phyloP scores from a whole-genome alignment of 2,113 vertebrate genomes.

The Microcebus ravelobensis region DNA sequence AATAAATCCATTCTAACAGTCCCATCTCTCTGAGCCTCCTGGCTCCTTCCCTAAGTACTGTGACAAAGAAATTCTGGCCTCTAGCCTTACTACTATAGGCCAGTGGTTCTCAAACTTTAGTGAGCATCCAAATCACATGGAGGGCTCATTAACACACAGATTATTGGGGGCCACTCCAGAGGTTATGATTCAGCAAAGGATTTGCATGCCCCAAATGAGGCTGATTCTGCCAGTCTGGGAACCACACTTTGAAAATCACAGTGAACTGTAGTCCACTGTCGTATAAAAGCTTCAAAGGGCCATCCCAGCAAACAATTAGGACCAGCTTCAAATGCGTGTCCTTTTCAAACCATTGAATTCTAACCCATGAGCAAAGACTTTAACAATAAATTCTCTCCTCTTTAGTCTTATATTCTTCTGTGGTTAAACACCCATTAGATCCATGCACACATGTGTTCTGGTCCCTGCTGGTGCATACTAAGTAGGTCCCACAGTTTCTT shows the following conservation, averaged over 20 bases:
- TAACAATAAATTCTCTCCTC: background rate
- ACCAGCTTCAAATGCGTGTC: background rate
- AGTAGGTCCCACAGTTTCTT: background rate
- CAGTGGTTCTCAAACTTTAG: background rate
- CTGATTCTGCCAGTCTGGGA: background rate
- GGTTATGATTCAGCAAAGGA: background rate
- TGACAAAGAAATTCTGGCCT: background rate
- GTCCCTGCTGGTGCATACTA: background rate
- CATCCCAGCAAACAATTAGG: background rate
- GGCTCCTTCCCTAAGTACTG: background rate
- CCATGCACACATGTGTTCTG: background rate
- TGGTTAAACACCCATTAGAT: background rate
- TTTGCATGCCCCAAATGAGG: background rate
- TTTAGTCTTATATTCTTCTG: background rate
- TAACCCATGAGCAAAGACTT: background rate
- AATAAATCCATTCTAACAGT: background rate
- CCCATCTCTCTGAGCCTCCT: background rate
- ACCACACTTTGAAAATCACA: background rate
- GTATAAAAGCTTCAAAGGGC: background rate
- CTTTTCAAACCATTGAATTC: background rate
- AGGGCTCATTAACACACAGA: background rate
- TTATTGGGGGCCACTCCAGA: background rate
- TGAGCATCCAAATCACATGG: background rate
- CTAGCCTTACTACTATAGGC: background rate
- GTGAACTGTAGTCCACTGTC: background rate